A percentile compares a stretch with the other conserved stretches of the same genome.
Evolutionary conservation across 2,797 vertebrate genomes (phyloP).

Genomic region (Rhinogobio ventralis): DNA sequence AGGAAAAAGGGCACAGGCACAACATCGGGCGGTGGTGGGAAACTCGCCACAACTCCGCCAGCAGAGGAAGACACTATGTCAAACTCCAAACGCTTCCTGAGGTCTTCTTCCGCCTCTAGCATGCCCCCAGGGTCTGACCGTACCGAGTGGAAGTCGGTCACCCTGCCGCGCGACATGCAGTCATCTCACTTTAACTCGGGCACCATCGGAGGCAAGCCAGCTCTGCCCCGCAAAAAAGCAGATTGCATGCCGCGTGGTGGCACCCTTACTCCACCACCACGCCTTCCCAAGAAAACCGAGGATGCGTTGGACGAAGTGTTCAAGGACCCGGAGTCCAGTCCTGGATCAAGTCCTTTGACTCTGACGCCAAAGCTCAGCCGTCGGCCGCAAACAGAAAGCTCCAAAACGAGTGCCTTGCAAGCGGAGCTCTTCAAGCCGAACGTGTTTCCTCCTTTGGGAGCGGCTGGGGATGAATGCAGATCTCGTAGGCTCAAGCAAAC

Average conservation of each 20-base stretch:
- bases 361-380: slow-evolving; percentile 87
- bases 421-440: slow-evolving; percentile 80
- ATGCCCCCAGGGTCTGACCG: slow-evolving; percentile 82
- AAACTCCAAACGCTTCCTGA: slow-evolving; percentile 90
- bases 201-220: slow-evolving; percentile 90
- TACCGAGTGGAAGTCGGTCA: slow-evolving; percentile 90
- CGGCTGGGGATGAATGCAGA: slow-evolving; percentile 84
- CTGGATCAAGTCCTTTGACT: slow-evolving; percentile 87
- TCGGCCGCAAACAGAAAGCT: slow-evolving; percentile 80
- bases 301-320: slow-evolving; percentile 83
- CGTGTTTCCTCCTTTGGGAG: slow-evolving; percentile 75
- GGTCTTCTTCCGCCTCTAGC: slow-evolving; percentile 88
- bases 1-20: slow-evolving; percentile 86
- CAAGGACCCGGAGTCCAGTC: slow-evolving; percentile 85
- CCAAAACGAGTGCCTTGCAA: slow-evolving; percentile 82
- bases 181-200: slow-evolving; percentile 90
- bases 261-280: slow-evolving; percentile 88
- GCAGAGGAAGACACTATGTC: slow-evolving; percentile 83
- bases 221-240: slow-evolving; percentile 90
- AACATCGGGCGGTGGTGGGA: slow-evolving; percentile 69
- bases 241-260: slow-evolving; percentile 79
- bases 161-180: slow-evolving; percentile 90
- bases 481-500: slow-evolving; percentile 85
- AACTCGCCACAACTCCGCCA: slow-evolving; percentile 73
- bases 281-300: slow-evolving; percentile 84